Base-by-base conservation (phyloP, 2,113 vertebrate genomes). In the Coturnix japonica region DNA sequence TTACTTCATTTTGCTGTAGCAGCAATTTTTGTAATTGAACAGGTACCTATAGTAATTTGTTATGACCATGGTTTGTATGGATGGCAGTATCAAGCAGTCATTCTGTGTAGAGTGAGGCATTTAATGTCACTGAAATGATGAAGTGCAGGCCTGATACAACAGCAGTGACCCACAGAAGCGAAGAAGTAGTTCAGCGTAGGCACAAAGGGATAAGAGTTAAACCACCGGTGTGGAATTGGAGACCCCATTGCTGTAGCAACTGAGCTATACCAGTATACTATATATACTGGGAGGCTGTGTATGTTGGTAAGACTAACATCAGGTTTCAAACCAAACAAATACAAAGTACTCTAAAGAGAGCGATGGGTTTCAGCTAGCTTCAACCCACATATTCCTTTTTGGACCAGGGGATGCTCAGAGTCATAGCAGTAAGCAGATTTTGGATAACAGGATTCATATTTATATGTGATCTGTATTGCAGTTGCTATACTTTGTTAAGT, bases 21-120 rank as follows among this genome's bases (percentile, higher is more conserved):
- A 54, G 13, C 22, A 56, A 39, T 47, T 51, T 81, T 23, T 33
- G 14, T 46, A 57, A 82, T 41, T 3, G 1, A 90, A 28, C 17
- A 77, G 28, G 39, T 39, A 53, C 20, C 53, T 33, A 39, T 6
- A 5, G 59, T 51, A 13, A 77, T 67, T 43, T 80, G 35, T 69
- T 69, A 69, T 0, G 0, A 49, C 22, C 5, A 12, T 1, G 35
- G 31, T 72, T 86, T 44, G 43, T 60, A 37, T 0, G 39, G 20
- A 44, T 1, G 37, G 41, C 72, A 73, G 28, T 12, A 77, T 22
- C 23, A 44, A 39, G 59, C 33, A 39, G 30, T 17, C 41, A 11
- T 18, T 71, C 30, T 26, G 44, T 19, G 53, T 10, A 66, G 10
- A 61, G 11, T 0, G 0, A 51, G 18, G 28, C 63, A 78, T 46